Percentiles rank a stretch among this genome's conserved stretches.
phyloP scores from a whole-genome alignment of 2,888 invertebrate species.

The Pseudococcus viburni region DNA sequence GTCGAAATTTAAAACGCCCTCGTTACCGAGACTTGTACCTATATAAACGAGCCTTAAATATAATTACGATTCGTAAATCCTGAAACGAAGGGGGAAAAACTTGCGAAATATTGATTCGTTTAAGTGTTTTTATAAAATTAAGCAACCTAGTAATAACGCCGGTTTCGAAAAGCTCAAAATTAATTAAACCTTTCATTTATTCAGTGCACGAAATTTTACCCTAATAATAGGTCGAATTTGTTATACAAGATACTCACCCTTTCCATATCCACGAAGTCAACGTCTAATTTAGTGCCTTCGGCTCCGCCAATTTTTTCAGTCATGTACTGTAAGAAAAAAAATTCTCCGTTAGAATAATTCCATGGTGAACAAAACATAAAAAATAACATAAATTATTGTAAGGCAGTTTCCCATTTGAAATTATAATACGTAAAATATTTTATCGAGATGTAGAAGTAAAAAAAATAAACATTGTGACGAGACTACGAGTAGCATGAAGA shows the following conservation, averaged over 20 bases:
- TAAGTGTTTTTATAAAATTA: slow-evolving; percentile 37
- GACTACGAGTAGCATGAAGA: background rate
- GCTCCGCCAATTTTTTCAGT: slow-evolving; percentile 99
- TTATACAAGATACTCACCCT: slow-evolving; percentile 79
- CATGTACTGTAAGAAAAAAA: slow-evolving; percentile 86
- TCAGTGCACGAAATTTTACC: slow-evolving; percentile 44
- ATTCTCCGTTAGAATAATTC: background rate
- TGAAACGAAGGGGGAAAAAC: background rate
- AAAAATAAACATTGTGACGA: background rate
- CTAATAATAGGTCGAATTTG: slow-evolving; percentile 31
- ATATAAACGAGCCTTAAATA: background rate
- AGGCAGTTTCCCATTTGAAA: background rate
- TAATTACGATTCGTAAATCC: background rate
- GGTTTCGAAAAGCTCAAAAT: slow-evolving; percentile 11
- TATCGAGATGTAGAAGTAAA: background rate
- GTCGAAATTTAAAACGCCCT: background rate
- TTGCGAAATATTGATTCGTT: slow-evolving; percentile 1
- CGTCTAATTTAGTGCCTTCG: slow-evolving; percentile 98
- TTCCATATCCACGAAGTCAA: slow-evolving; percentile 99
- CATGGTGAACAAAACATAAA: background rate
- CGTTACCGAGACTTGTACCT: background rate
- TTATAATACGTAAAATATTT: background rate
- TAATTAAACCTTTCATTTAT: slow-evolving; percentile 36
- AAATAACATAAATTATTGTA: slow-evolving; percentile 1
- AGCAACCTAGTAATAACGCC: background rate